These are phyloP conservation scores for Lamellibrachia columna DNA, from an alignment of 2,888 invertebrate genomes.

Conservation along the genomic window DNA sequence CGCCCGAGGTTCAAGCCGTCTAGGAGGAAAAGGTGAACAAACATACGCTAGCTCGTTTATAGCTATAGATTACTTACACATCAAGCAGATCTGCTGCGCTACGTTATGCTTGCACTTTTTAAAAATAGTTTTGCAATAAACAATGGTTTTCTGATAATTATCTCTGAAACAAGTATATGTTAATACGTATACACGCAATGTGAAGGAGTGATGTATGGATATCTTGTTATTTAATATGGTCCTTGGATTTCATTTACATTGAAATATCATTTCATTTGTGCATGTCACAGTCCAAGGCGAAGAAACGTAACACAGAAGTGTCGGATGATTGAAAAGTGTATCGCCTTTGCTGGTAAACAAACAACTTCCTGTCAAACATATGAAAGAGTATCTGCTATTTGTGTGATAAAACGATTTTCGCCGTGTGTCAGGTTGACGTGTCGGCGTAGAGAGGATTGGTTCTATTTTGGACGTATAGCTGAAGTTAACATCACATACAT, in stretches of 20 bases:
- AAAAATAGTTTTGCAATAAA: too few species aligned
- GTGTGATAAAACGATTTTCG: neutral
- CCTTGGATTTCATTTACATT: neutral
- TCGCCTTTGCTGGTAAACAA: neutral
- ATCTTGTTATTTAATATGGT: neutral
- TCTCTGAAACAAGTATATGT: neutral
- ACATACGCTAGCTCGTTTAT: too few species aligned
- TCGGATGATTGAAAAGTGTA: neutral
- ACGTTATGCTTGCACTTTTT: neutral
- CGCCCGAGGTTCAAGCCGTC: too few species aligned
- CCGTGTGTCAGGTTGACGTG: neutral
- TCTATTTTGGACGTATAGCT: neutral
- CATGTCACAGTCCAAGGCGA: neutral
- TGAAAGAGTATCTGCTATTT: neutral
- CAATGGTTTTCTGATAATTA: neutral
- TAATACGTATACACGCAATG: neutral
- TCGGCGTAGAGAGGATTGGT: neutral
- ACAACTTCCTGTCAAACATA: neutral
- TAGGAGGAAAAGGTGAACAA: too few species aligned
- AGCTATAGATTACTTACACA: neutral
- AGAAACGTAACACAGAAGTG: neutral
- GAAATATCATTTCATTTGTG: neutral
- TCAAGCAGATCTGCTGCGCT: neutral
- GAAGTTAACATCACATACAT: neutral
- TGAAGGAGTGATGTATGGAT: neutral